These are phyloP conservation scores for Sialis lutaria DNA, from an alignment of 2,888 invertebrate genomes.

Conservation along the genomic window DNA sequence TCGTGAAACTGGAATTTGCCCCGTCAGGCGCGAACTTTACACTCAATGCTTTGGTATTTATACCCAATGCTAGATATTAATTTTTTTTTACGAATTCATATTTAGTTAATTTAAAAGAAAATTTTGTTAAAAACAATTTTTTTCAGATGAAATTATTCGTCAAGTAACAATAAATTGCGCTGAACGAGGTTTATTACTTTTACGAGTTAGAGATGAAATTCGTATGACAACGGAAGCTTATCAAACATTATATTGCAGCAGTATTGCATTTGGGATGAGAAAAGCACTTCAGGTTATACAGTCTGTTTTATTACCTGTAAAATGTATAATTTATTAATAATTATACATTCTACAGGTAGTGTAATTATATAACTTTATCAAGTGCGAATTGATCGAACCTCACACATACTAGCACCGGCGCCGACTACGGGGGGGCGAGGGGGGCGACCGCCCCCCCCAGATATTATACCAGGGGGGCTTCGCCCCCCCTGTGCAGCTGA, in stretches of 20 bases:
- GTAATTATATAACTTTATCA: too few species aligned
- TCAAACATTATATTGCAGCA: constrained; percentile 91
- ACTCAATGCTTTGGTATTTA: constrained; percentile 70
- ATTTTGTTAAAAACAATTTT: neutral
- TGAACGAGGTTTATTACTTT: constrained; percentile 81
- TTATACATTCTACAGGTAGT: too few species aligned
- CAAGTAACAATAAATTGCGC: constrained; percentile 96
- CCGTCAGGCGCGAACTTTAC: constrained; percentile 81
- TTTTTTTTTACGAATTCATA: neutral
- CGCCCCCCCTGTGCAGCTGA: too few species aligned
- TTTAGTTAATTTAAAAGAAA: neutral
- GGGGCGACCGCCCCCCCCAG: too few species aligned
- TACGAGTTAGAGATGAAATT: constrained; percentile 89
- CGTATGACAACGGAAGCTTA: constrained; percentile 94
- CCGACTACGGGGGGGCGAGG: too few species aligned
- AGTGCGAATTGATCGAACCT: too few species aligned
- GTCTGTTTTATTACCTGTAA: too few species aligned
- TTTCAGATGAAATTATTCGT: constrained; percentile 64
- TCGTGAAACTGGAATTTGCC: constrained; percentile 91
- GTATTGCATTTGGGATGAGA: constrained; percentile 93
- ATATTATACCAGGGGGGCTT: too few species aligned
- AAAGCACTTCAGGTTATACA: constrained; percentile 71
- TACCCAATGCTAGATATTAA: neutral
- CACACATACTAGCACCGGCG: too few species aligned
- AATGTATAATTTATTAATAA: too few species aligned